phyloP scores from a whole-genome alignment of 2,113 vertebrate genomes.

The Ramphastos sulfuratus region DNA sequence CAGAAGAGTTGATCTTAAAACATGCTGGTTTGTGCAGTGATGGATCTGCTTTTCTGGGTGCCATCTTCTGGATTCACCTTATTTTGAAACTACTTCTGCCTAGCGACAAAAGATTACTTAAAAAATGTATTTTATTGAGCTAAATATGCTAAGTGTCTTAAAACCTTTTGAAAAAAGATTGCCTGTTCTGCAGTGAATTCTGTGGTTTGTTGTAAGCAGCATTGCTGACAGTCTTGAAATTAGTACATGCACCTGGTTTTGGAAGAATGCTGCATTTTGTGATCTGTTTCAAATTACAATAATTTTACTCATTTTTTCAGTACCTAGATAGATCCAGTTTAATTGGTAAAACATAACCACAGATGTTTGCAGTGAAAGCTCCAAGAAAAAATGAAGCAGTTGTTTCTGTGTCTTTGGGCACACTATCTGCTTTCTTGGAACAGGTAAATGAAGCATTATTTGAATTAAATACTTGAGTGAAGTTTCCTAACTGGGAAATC shows the following conservation, averaged over 20 bases:
- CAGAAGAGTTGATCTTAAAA: neutral
- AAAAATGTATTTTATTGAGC: neutral
- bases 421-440: neutral
- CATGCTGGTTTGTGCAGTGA: neutral
- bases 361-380: neutral
- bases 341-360: neutral
- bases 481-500: neutral
- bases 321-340: neutral
- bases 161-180: neutral
- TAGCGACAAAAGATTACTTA: neutral
- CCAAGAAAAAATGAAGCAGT: neutral
- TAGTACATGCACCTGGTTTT: neutral
- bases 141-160: neutral
- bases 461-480: neutral
- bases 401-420: neutral
- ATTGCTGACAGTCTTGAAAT: neutral
- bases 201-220: neutral
- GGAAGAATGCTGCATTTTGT: neutral
- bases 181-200: neutral
- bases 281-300: neutral
- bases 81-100: neutral
- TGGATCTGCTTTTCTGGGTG: neutral
- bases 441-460: neutral
- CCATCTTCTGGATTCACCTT: neutral
- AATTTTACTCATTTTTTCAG: neutral